Percentiles rank a stretch among this genome's conserved stretches.
phyloP scores from a whole-genome alignment of 2,888 invertebrate genomes.

The Selenia dentaria region DNA sequence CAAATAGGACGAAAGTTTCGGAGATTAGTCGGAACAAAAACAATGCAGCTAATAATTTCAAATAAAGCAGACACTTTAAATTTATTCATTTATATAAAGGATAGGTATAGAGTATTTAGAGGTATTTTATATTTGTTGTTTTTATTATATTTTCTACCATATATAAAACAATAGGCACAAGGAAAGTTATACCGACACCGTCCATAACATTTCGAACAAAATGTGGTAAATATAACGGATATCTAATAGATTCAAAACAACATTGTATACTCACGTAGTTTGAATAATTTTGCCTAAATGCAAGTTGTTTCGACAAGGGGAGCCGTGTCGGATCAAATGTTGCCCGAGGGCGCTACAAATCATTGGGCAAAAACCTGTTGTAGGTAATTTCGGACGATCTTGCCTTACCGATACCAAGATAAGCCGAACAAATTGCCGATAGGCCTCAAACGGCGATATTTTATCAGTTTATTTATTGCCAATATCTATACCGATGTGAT shows the following conservation, averaged over 20 bases:
- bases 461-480: constrained; percentile 76
- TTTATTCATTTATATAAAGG: no score
- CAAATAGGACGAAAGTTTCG: no score
- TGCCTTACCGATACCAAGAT: constrained; percentile 52
- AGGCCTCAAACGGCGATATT: constrained; percentile 75
- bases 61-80: no score
- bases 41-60: no score
- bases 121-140: no score
- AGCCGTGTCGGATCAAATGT: constrained; percentile 74
- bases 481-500: constrained; percentile 53
- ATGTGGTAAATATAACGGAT: neutral
- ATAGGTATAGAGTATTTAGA: no score
- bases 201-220: no score
- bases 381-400: constrained; percentile 74
- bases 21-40: no score
- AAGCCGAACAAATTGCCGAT: constrained; percentile 76
- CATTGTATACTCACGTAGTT: constrained; percentile 43
- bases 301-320: constrained; percentile 69
- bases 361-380: constrained; percentile 80
- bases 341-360: constrained; percentile 78
- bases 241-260: constrained; percentile 24
- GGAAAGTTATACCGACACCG: no score
- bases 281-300: constrained; percentile 71
- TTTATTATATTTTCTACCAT: no score
- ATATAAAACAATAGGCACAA: no score